phyloP scores from a whole-genome alignment of 2,113 vertebrate species.

The Bubalus kerabau region DNA sequence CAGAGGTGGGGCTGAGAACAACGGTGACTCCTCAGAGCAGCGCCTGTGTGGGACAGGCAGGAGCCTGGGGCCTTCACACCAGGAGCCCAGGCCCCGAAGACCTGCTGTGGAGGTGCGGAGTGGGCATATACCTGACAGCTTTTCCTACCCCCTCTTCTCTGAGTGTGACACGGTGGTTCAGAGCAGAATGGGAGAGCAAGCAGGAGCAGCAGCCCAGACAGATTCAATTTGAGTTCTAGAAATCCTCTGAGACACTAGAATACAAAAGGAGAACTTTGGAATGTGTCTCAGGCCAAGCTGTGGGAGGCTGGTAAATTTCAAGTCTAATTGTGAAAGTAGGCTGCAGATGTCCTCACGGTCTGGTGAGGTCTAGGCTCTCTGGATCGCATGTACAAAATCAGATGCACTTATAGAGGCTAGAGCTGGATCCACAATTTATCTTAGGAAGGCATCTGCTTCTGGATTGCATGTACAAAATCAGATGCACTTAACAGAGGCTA shows the following conservation, averaged over 20 bases:
- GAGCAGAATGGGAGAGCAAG: background rate
- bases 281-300: background rate
- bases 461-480: too few species aligned
- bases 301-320: background rate
- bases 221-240: background rate
- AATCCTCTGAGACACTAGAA: background rate
- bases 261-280: background rate
- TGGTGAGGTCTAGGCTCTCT: background rate
- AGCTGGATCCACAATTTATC: background rate
- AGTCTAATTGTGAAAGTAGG: background rate
- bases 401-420: background rate
- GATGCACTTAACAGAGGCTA: too few species aligned
- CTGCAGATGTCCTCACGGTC: background rate
- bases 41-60: too few species aligned
- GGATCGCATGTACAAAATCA: background rate
- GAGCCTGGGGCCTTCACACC: background rate
- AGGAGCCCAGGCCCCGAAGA: rapidly evolving
- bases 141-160: background rate
- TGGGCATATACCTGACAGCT: background rate
- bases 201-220: background rate
- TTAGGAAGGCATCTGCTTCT: background rate
- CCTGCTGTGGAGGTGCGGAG: rapidly evolving
- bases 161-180: background rate
- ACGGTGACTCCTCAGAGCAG: background rate
- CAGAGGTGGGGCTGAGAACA: background rate